Percentiles rank a stretch among this genome's conserved stretches.
Evolutionary conservation across 1,140 invertebrate genomes (phyloP).

Genomic region (Drosophila ironensis): DNA sequence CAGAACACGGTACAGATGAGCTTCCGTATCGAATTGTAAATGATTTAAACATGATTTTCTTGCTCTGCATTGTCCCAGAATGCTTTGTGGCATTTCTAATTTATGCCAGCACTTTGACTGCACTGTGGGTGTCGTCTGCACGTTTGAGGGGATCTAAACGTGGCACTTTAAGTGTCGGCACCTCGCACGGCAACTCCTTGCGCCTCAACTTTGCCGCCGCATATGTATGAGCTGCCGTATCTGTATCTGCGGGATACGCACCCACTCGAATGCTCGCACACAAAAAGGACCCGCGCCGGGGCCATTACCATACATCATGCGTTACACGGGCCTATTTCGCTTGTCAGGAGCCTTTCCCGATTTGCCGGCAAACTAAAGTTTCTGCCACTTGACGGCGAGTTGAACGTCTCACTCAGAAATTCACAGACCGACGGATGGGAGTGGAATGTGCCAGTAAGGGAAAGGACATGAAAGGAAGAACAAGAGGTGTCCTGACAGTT

Average conservation of each 20-base stretch:
- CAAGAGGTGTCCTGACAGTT: conserved; percentile 6
- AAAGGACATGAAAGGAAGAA: too few relatives aligned
- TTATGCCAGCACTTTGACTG: conserved; percentile 22
- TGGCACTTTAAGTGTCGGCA: conserved; percentile 59
- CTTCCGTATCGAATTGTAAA: too few relatives aligned
- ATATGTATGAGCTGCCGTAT: conserved; percentile 52
- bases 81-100: conserved; percentile 15
- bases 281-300: not conserved
- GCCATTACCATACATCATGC: conserved; percentile 77
- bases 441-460: too few relatives aligned
- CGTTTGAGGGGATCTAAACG: conserved; percentile 41
- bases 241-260: conserved; percentile 24
- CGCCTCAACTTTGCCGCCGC: conserved; percentile 19
- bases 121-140: conserved; percentile 1
- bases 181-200: conserved; percentile 19
- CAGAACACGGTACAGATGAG: too few relatives aligned
- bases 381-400: conserved; percentile 40
- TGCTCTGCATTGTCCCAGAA: conserved; percentile 1
- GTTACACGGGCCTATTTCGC: conserved; percentile 61
- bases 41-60: not conserved
- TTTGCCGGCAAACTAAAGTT: conserved; percentile 21
- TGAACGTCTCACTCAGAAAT: conserved; percentile 62
- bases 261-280: too few relatives aligned
- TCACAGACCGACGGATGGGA: not conserved
- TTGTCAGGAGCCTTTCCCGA: conserved; percentile 55